Evolutionary conservation across 2,888 invertebrate species (phyloP).

Genomic region (Agonopterix heracliana): DNA sequence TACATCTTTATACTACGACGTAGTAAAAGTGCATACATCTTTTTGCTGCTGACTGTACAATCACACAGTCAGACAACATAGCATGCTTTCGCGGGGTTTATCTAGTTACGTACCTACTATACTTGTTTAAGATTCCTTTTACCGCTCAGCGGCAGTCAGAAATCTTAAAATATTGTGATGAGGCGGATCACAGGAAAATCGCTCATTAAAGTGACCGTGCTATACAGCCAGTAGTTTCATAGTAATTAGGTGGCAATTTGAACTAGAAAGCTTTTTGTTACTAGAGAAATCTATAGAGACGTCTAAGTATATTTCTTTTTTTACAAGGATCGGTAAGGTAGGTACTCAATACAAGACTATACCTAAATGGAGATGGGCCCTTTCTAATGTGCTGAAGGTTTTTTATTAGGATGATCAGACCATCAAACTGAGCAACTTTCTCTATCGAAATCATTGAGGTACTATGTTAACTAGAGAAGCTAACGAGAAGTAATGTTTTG

Average conservation of each 20-base stretch:
- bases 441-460: neutral
- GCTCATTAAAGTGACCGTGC: constrained; percentile 13
- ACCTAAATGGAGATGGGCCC: neutral
- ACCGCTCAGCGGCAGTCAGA: no score
- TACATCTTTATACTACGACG: no score
- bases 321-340: neutral
- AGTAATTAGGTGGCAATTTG: constrained; percentile 41
- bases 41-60: no score
- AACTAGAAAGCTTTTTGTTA: constrained; percentile 23
- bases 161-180: no score
- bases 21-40: no score
- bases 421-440: neutral
- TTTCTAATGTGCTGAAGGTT: neutral
- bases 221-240: constrained; percentile 22
- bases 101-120: no score
- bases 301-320: neutral
- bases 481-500: neutral
- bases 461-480: neutral
- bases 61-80: no score
- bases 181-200: no score
- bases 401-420: neutral
- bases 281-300: constrained; percentile 19
- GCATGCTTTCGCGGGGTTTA: no score
- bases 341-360: neutral
- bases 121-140: no score